Percentiles rank a stretch among this genome's conserved stretches.
phyloP scores from a whole-genome alignment of 2,797 vertebrate genomes.

The Molossus alvarezi region DNA sequence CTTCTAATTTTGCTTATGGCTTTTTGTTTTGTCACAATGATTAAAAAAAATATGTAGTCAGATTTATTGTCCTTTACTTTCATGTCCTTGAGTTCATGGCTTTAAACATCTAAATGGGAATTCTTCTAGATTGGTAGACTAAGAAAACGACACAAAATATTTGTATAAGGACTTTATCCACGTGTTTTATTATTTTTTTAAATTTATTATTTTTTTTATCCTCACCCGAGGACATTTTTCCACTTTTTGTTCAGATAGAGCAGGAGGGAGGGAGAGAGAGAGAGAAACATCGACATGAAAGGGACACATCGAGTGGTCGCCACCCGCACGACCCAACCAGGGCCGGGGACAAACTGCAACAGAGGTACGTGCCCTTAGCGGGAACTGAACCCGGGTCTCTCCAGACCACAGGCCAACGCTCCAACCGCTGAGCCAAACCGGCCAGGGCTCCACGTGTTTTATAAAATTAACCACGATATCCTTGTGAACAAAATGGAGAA shows the following conservation, averaged over 20 bases:
- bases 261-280: no score
- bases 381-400: no score
- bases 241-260: no score
- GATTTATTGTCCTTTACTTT: slow-evolving; percentile 62
- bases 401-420: no score
- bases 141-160: not conserved
- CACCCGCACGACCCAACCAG: no score
- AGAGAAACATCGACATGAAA: no score
- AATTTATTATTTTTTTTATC: no score
- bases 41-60: not conserved
- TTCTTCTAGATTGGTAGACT: slow-evolving; percentile 19
- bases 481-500: slow-evolving; percentile 45
- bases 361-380: no score
- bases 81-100: slow-evolving; percentile 34
- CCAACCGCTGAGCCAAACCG: no score
- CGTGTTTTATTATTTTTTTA: not conserved
- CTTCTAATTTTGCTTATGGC: slow-evolving; percentile 34
- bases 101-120: slow-evolving; percentile 18
- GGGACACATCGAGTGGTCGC: no score
- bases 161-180: slow-evolving; percentile 10
- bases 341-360: no score
- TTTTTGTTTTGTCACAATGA: slow-evolving; percentile 64
- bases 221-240: no score
- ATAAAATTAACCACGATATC: slow-evolving; percentile 30
- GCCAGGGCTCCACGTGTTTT: not conserved